Base-by-base conservation (phyloP, 2,888 invertebrate genomes). In the Coecobrya sp. region DNA sequence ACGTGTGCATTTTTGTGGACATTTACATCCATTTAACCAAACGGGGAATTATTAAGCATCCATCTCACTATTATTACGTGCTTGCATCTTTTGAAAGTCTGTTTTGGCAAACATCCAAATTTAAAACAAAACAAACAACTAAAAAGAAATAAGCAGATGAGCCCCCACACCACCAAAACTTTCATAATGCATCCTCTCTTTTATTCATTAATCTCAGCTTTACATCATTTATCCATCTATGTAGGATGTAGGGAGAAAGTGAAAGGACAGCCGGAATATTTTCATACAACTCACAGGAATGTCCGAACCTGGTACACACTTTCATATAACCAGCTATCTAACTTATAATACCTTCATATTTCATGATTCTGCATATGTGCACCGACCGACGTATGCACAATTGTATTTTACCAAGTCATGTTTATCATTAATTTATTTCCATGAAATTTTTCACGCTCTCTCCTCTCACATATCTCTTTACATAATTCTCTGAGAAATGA, bases 181-280 rank as follows among this genome's bases (percentile, higher is more conserved):
- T 70, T 36, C 73, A 68, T 30, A 30, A 16, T 1, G 27, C 2
- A 68, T 68, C 16, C 13, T 25, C 22, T n/a, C 16, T 49, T 49
- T 4, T 25, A 11, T 49, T 49, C 76, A 76, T 76, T 76, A 76
- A 76, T 76, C 76, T 76, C 49, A 22, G 45, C 49, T 13, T 13
- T 2, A 42, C n/a, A 42, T 19, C 19, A 73, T 25, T 73, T 22
- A 49, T 25, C 36, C n/a, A 70, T 16, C n/a, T 19, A 36, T 16
- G n/a, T 42, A 5, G 42, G 19, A 73, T 27, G 13, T 68, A 16
- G 11, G 16, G 2, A 0, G 36, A 27, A 68, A 68, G 27, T 62
- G 62, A 36, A 70, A 70, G 3, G 70, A n/a, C n/a, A n/a, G n/a
- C n/a, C 16, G n/a, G 36, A 5, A 70, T 7, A n/a, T 11, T 25